Evolutionary conservation across 2,113 vertebrate genomes (phyloP), one percentile per base, ranked within the genome.

Genomic region (Petrocephalus microphthalmus): DNA sequence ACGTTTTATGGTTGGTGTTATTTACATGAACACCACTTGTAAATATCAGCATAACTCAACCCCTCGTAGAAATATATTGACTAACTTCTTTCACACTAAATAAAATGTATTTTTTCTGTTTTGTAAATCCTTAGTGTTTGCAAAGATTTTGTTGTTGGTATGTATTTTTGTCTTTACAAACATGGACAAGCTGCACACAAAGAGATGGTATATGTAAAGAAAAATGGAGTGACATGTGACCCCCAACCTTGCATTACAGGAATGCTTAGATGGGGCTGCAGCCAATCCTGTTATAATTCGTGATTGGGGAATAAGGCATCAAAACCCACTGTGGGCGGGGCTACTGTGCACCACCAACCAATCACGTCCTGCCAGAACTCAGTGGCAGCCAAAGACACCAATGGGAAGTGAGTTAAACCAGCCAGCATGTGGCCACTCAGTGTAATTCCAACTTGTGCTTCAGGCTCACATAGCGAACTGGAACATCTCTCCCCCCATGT

Each of bases 31-130:
- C 91, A 86, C 88, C 87, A 33, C 78, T 1, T 90, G 89, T 91
- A 89, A 92, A 91, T 91, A 92, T 91, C 90, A 92, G 88, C 90
- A 42, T 86, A 87, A 82, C 88, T 42, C 13, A 92, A 90, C 89
- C 89, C 81, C 89, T 90, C n/a, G 81, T 83, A 56, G 92, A 89
- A 90, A 93, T 90, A 90, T 93, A 89, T 91, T 91, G 90, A 94
- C 92, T 93, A 92, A 93, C 93, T 91, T 93, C 91, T 92, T 90
- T 92, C 88, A 93, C 84, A 91, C 93, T 92, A 94, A 96, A 96
- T 96, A 95, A 95, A 96, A 92, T 91, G 57, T 89, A 88, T 90
- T 92, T 91, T 57, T 93, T 90, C 90, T 92, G 91, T 92, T 92
- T 92, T 88, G 90, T 67, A 90, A 83, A 89, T 89, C 74, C 52